These are phyloP conservation scores for Lampropteryx suffumata DNA, from an alignment of 2,888 invertebrate genomes.

Conservation along the genomic window DNA sequence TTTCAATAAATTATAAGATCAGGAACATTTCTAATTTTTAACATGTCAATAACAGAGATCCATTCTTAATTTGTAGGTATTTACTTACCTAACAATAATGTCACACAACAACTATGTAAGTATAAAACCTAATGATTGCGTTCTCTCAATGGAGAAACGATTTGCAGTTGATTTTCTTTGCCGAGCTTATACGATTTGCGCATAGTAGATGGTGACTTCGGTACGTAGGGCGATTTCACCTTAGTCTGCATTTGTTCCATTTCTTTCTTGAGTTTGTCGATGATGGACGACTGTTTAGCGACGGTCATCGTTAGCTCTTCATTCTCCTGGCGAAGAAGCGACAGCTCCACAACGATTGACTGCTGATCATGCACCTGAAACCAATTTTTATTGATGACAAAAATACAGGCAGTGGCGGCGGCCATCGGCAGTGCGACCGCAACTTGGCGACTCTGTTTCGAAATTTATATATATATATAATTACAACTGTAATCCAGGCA, in stretches of 20 bases:
- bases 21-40: slow-evolving; percentile 23
- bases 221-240: slow-evolving; percentile 66
- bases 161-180: slow-evolving; percentile 66
- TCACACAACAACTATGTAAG: background rate
- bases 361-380: slow-evolving; percentile 75
- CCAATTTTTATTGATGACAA: background rate
- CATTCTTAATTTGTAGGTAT: slow-evolving; percentile 17
- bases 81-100: background rate
- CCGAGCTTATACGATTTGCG: slow-evolving; percentile 69
- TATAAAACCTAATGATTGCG: slow-evolving; percentile 55
- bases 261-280: slow-evolving; percentile 73
- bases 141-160: slow-evolving; percentile 73
- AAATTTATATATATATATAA: too few relatives aligned
- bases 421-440: too few relatives aligned
- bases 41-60: slow-evolving; percentile 28
- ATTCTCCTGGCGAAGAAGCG: slow-evolving; percentile 74
- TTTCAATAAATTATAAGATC: slow-evolving; percentile 21
- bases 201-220: slow-evolving; percentile 68
- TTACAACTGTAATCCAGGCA: too few relatives aligned
- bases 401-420: too few relatives aligned
- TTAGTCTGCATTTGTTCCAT: slow-evolving; percentile 57
- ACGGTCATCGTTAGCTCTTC: slow-evolving; percentile 71
- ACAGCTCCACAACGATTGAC: slow-evolving; percentile 72
- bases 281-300: slow-evolving; percentile 70
- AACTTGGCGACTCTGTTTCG: too few relatives aligned